Conservation (phyloP, 2,113 vertebrate genomes). For the Strix aluco region DNA sequence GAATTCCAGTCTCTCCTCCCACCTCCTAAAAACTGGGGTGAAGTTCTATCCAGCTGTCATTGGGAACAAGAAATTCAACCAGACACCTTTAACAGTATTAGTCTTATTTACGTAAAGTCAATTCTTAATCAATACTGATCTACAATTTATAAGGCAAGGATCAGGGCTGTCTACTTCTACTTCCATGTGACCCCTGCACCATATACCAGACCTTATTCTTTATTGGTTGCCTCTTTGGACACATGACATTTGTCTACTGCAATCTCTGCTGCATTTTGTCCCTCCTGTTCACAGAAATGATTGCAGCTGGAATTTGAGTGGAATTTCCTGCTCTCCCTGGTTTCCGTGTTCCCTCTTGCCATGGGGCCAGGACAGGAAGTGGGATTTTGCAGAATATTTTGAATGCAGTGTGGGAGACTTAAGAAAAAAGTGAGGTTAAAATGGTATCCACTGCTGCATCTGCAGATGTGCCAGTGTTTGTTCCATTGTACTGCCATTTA, state of each 20-base stretch:
- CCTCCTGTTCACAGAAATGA: conserved; percentile 28
- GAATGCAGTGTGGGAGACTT: conserved; percentile 22
- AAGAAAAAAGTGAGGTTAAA: conserved; percentile 17
- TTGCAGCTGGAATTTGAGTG: conserved; percentile 50
- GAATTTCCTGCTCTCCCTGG: conserved; percentile 58
- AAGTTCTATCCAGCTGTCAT: not conserved
- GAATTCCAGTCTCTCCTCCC: conserved; percentile 35
- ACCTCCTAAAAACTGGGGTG: not conserved
- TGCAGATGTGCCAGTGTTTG: conserved; percentile 20
- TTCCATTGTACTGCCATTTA: not conserved
- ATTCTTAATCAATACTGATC: not conserved
- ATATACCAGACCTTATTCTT: not conserved
- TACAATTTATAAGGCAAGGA: not conserved
- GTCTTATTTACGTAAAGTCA: not conserved
- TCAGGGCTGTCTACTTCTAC: not conserved
- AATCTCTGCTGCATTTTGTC: not conserved
- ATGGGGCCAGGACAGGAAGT: conserved; percentile 39
- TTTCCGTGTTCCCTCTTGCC: conserved; percentile 33
- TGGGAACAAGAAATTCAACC: conserved; percentile 5
- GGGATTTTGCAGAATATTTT: conserved; percentile 51
- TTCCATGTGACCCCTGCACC: not conserved
- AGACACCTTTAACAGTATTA: not conserved
- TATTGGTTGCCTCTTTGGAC: not conserved
- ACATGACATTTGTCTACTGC: not conserved
- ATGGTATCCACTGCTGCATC: conserved; percentile 21